These are phyloP conservation scores for Hydropsyche tenuis DNA, from an alignment of 1,140 invertebrate genomes.

Conservation along the genomic window DNA sequence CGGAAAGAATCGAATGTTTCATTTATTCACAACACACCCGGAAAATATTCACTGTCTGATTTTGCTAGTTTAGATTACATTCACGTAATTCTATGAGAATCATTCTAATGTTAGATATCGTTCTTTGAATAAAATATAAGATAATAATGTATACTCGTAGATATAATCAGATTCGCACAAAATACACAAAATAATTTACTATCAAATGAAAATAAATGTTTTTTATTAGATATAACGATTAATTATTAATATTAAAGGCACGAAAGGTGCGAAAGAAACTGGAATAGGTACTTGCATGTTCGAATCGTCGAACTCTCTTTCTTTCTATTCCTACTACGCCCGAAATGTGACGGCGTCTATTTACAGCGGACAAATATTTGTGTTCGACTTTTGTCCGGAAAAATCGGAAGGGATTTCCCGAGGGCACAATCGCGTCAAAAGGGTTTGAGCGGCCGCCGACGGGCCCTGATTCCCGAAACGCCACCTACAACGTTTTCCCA, in stretches of 20 bases:
- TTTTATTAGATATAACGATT: no score
- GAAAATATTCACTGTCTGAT: not conserved
- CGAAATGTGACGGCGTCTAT: conserved; percentile 39
- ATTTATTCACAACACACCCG: conserved; percentile 4
- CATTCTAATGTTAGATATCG: no score
- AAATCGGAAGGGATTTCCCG: conserved; percentile 38
- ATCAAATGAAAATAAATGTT: no score
- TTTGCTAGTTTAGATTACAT: no score
- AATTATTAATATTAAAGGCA: no score
- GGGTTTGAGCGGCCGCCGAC: conserved; percentile 10
- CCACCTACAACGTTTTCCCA: no score
- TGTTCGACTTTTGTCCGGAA: conserved; percentile 38
- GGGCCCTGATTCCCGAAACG: not conserved
- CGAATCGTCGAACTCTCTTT: not conserved
- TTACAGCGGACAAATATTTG: conserved; percentile 40
- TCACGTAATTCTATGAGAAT: no score
- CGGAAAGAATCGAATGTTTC: not conserved
- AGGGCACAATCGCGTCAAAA: conserved; percentile 31
- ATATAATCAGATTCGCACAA: no score
- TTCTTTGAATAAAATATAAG: no score
- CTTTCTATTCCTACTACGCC: not conserved
- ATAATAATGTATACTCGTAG: no score
- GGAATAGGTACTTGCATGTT: not conserved
- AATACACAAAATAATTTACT: no score
- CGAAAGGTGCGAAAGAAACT: not conserved